A percentile compares a stretch with the other conserved stretches of the same genome.
phyloP scores from a whole-genome alignment of 2,888 invertebrate genomes.

The Lasioglossum calceatum region DNA sequence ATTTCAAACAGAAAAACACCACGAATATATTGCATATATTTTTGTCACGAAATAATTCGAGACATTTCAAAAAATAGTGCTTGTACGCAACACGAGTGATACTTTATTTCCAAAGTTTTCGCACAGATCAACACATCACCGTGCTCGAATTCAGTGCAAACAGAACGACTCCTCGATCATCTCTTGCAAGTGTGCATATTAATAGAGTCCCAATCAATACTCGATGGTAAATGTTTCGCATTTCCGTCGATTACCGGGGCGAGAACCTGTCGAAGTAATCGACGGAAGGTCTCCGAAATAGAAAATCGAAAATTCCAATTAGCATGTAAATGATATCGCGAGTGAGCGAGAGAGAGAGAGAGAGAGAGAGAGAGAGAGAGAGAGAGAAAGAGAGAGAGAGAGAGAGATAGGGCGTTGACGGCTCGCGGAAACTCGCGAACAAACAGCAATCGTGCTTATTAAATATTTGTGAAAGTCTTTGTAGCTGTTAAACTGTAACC shows the following conservation, averaged over 20 bases:
- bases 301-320: conserved; percentile 5
- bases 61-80: background rate
- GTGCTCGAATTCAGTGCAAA: background rate
- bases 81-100: background rate
- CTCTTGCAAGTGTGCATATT: background rate
- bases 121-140: background rate
- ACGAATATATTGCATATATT: background rate
- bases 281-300: background rate
- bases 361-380: background rate
- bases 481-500: conserved; percentile 54
- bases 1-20: background rate
- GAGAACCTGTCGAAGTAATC: background rate
- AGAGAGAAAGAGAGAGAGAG: background rate
- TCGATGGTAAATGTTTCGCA: background rate
- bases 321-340: background rate
- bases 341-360: background rate
- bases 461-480: conserved; percentile 60
- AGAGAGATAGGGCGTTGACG: background rate
- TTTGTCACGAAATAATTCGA: background rate
- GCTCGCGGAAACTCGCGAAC: background rate
- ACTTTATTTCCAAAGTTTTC: background rate
- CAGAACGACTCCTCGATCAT: background rate
- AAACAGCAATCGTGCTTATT: conserved; percentile 35
- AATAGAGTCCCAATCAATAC: background rate
- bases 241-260: background rate